A percentile compares a stretch with the other conserved stretches of the same genome.
These are phyloP conservation scores for Nomada fucata DNA, from an alignment of 2,888 invertebrate genomes.

Conservation along the genomic window DNA sequence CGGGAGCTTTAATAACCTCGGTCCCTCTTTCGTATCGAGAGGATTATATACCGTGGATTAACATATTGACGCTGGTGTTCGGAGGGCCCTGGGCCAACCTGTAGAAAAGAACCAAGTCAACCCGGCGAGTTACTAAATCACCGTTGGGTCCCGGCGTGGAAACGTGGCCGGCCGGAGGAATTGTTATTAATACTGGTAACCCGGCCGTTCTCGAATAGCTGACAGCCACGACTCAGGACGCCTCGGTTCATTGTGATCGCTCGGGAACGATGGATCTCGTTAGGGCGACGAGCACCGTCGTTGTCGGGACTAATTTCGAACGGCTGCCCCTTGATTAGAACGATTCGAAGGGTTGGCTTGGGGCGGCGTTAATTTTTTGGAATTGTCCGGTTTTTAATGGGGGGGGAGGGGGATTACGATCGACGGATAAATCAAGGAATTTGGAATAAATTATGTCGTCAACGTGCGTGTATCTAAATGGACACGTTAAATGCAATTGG, in stretches of 20 bases:
- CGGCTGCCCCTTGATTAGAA: conserved; percentile 35
- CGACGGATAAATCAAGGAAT: neutral
- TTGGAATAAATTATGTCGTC: conserved; percentile 1
- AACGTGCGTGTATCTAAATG: neutral
- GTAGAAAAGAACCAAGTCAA: conserved; percentile 65
- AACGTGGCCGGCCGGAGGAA: conserved; percentile 75
- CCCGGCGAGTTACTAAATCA: conserved; percentile 82
- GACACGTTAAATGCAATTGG: no score
- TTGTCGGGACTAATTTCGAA: conserved; percentile 49
- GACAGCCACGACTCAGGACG: conserved; percentile 65
- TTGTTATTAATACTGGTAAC: conserved; percentile 78
- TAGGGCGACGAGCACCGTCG: conserved; percentile 55
- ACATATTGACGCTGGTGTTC: conserved; percentile 82
- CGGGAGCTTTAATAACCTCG: conserved; percentile 79
- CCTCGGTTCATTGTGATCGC: conserved; percentile 40
- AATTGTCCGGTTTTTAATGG: conserved; percentile 13
- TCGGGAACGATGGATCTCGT: conserved; percentile 69
- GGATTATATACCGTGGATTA: conserved; percentile 82
- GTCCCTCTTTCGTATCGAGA: conserved; percentile 69
- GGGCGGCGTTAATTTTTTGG: conserved; percentile 16
- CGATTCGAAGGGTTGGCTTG: conserved; percentile 21
- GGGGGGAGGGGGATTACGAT: neutral
- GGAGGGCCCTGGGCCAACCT: conserved; percentile 47
- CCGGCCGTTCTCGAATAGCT: conserved; percentile 69
- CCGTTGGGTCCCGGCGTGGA: conserved; percentile 71